Base-by-base conservation (phyloP, 2,113 vertebrate genomes). In the Seriola dumerili region DNA sequence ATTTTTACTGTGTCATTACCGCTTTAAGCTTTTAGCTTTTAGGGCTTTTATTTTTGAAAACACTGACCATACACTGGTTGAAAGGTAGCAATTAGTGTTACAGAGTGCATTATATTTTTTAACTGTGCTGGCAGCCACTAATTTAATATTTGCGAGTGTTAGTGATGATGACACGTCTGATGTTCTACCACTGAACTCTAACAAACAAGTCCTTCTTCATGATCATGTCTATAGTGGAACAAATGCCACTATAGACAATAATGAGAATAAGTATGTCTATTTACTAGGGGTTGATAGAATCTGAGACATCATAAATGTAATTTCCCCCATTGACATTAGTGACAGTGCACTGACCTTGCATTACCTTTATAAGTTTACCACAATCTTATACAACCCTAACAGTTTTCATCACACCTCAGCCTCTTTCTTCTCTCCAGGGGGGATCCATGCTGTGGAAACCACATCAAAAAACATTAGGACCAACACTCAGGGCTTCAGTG, bases 281-380 rank as follows among this genome's bases (percentile, higher is more conserved):
- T 42, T 8, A 17, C 25, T 29, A 29, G 29, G 29, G 29, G 29
- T 29, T 29, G 2, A 29, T 29, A 29, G 29, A 29, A 29, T 29
- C 29, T 29, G 29, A 32, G 61, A 19, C 3, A 12, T 40, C 61
- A 11, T 9, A 38, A 12, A 11, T 40, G 5, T 9, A 21, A 21
- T 17, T 48, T 58, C 3, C 52, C 29, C 17, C 9, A 16, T 29
- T 16, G 13, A 74, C 44, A 48, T 69, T 55, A 62, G 42, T 23
- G 36, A 46, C 32, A 21, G 34, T 44, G 13, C 8, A 48, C 61
- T 74, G 40, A 72, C 81, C 76, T 75, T 78, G 59, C 21, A 58
- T 85, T 83, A 57, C 72, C 29, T 84, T 65, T 69, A 25, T 12
- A 80, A 61, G 46, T 83, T 82, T 64, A 44, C 16, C 29, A 29